Evolutionary conservation across 2,113 vertebrate genomes (phyloP), one percentile per base, ranked within the genome.

Genomic region (Gnathonemus longibarbis): DNA sequence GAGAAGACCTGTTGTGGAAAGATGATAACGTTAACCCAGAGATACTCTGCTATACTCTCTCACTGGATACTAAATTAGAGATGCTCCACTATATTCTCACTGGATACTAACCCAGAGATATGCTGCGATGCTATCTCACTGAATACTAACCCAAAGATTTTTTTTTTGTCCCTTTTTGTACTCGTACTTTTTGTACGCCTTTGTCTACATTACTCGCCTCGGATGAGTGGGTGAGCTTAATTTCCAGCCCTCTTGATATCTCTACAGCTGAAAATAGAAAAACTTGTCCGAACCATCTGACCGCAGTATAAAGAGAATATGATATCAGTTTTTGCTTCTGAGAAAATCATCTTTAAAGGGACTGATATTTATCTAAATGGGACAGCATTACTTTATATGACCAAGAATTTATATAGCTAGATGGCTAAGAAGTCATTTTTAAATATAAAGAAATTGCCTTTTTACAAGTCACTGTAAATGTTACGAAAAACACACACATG

Each of bases 1-100:
- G 96, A 97, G 95, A 97, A 97, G 93, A 95, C 94, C 97, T 97
- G 94, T 42, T 21, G 35, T 42, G 80, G 91, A 92, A 91, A 93
- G 88, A 93, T 15, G n/a, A 35, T 53, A 19, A 42, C 17, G 24
- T 24, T 42, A n/a, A 7, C 15, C 6, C 10, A 88, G 35, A 89
- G 35, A 70, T 70, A 70, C 62, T 70, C 62, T 27, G 62, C 62
- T 66, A 66, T 66, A 66, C 62, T 66, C 62, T 66, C 62, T 66
- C 62, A 10, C n/a, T 66, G 62, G n/a, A 66, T 11, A 66, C 62
- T 66, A 66, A 66, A 27, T 10, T 27, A 66, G 9, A 31, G 9
- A 66, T 66, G 31, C 62, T 31, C 62, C n/a, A 6, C 62, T 27
- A 66, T 66, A 66, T n/a, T 66, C 62, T 27, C n/a, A 9, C 62